Percentiles rank a stretch among this genome's conserved stretches.
Evolutionary conservation across 2,797 vertebrate genomes (phyloP).

Genomic region (Atherinosoma microstoma): DNA sequence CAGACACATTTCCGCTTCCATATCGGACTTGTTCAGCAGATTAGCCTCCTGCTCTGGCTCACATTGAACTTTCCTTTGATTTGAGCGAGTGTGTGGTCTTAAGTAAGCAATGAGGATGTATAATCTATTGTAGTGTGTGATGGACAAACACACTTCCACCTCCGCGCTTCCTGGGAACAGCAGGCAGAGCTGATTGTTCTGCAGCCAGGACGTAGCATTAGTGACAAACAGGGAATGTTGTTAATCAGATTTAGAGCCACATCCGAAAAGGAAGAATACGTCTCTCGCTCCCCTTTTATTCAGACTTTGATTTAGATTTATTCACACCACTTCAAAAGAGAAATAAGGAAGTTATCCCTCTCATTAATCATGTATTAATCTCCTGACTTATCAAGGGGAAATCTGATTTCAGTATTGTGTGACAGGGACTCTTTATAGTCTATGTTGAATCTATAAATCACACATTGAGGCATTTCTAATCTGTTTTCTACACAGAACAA

Average conservation of each 20-base stretch:
- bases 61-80: constrained; percentile 65
- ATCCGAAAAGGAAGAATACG: constrained; percentile 62
- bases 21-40: constrained; percentile 54
- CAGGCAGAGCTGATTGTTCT: constrained; percentile 72
- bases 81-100: constrained; percentile 56
- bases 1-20: constrained; percentile 59
- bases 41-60: constrained; percentile 42
- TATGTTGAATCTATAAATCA: neutral
- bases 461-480: neutral
- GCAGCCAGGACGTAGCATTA: constrained; percentile 77
- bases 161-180: constrained; percentile 54
- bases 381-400: constrained; percentile 32
- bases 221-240: constrained; percentile 77
- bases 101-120: constrained; percentile 23
- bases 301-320: constrained; percentile 53
- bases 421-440: constrained; percentile 21
- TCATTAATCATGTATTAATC: constrained; percentile 43
- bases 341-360: constrained; percentile 52
- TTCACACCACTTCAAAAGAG: constrained; percentile 60
- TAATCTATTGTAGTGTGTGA: constrained; percentile 39
- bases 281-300: constrained; percentile 1
- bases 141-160: constrained; percentile 19
- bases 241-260: constrained; percentile 76
- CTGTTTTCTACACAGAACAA: neutral
- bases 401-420: constrained; percentile 28